Base-by-base conservation (phyloP, 2,888 invertebrate species). In the Nephrocerus scutellatus region DNA sequence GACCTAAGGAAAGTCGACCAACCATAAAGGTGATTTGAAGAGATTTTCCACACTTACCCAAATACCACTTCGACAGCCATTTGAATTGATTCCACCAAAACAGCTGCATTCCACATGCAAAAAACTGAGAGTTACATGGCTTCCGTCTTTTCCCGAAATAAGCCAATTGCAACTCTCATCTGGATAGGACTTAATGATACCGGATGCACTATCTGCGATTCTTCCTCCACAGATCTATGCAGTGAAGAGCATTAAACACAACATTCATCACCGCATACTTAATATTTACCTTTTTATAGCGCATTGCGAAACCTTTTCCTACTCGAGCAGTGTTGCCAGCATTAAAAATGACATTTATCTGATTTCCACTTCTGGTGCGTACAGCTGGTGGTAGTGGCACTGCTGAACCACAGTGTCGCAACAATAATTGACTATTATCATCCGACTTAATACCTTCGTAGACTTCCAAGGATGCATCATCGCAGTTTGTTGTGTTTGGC, bases 271-370 rank as follows among this genome's bases (percentile, higher is more conserved):
- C n/a, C 15, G 16, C 18, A 30, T 8, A 16, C 10, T 20, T 12
- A 18, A 19, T 7, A 9, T 31, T 16, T 33, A 54, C 54, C 47
- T 48, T 52, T 13, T 39, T 19, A 23, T 45, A 66, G 5, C 43
- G 39, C 15, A 66, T 20, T 4, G 43, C 36, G 37, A 66, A 65
- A 6, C 47, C 53, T 1, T 50, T 56, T 22, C 75, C 13, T 37
- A 0, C 43, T 52, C 0, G 12, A 12, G 19, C 9, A 39, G 14
- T 2, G 40, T 32, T n/a, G 53, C 78, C 74, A 1, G 77, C 74
- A 44, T 72, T 73, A 62, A 86, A 79, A 33, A 77, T 75, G 3
- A 93, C 59, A 9, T 74, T 67, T 55, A 91, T 60, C 42, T 70
- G 62, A 67, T 82, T 79, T 22, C 71, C 68, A 13, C 76, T 73